Base-by-base conservation (phyloP, 2,888 invertebrate genomes). In the Heliconius hortense region DNA sequence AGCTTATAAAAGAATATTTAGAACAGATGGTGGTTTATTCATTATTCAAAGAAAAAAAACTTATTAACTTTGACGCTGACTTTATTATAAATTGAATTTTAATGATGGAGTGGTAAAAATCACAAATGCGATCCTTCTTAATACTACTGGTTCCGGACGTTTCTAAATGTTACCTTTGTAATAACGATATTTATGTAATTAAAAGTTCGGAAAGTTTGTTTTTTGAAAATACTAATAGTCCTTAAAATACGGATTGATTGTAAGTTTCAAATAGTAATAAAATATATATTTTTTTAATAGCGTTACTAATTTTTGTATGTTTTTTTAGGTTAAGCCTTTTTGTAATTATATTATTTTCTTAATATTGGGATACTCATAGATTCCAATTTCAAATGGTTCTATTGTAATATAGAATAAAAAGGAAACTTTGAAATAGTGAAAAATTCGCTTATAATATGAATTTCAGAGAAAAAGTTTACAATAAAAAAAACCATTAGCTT, bases 11-110 rank as follows among this genome's bases (percentile, higher is more conserved):
- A 31, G 60, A 7, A 31, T 24, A n/a, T 71, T 13, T 39, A n/a
- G 13, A 39, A 71, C 39, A 71, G 71, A 43, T 71, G 43, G 26
- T 43, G 39, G 71, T 43, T 10, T 62, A 62, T 62, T 60, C 13
- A 66, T 66, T 73, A 35, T 53, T 73, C 26, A 59, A 35, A 53
- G 53, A 63, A 72, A 66, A 35, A 64, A 64, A 56, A n/a, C 24
- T 59, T 67, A 67, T 59, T 35, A 56, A 60, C 56, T 39, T 66
- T 43, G 67, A 59, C 66, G 24, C 24, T 21, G 39, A 26, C 66
- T 73, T 73, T 66, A 24, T 62, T 75, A 53, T 75, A 75, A 77
- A 77, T 77, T 77, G 75, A 74, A 76, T 68, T 76, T 76, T 77
- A 76, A 77, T 77, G 77, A 77, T 72, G 71, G 63, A 48, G 26